Percentiles rank a stretch among this genome's conserved stretches.
These are phyloP conservation scores for Heliconius aoede DNA, from an alignment of 2,888 invertebrate genomes.

Conservation along the genomic window DNA sequence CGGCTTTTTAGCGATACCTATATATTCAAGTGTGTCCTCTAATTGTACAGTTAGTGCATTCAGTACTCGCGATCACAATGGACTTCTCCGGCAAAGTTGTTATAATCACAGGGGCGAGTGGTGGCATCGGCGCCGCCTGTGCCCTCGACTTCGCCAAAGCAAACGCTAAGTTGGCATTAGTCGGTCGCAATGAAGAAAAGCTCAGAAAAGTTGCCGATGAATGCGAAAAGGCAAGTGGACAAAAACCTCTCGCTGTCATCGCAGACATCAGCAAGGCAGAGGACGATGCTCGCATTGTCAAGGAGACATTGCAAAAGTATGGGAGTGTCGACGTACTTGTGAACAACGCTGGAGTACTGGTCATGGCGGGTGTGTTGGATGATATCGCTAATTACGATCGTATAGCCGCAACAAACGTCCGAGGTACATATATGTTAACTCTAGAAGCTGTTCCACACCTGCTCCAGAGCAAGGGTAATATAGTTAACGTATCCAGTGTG, in stretches of 20 bases:
- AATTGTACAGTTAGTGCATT: conserved; percentile 46
- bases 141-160: conserved; percentile 64
- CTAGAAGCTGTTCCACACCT: conserved; percentile 61
- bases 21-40: conserved; percentile 37
- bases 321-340: conserved; percentile 66
- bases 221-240: conserved; percentile 60
- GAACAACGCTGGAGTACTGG: conserved; percentile 69
- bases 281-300: conserved; percentile 61
- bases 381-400: conserved; percentile 61
- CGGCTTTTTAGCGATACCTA: conserved; percentile 23
- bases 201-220: conserved; percentile 59
- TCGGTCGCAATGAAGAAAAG: conserved; percentile 66
- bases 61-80: conserved; percentile 60
- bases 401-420: conserved; percentile 66
- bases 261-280: conserved; percentile 66
- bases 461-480: conserved; percentile 63
- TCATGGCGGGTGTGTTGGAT: conserved; percentile 53
- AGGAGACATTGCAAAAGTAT: conserved; percentile 59
- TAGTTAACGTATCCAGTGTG: conserved; percentile 70
- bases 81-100: conserved; percentile 70
- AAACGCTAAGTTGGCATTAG: conserved; percentile 61
- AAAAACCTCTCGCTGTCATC: conserved; percentile 59
- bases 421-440: conserved; percentile 65
- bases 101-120: conserved; percentile 71
- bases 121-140: conserved; percentile 71